Base-by-base conservation (phyloP, 2,888 invertebrate species). In the Lasius fuliginosus region DNA sequence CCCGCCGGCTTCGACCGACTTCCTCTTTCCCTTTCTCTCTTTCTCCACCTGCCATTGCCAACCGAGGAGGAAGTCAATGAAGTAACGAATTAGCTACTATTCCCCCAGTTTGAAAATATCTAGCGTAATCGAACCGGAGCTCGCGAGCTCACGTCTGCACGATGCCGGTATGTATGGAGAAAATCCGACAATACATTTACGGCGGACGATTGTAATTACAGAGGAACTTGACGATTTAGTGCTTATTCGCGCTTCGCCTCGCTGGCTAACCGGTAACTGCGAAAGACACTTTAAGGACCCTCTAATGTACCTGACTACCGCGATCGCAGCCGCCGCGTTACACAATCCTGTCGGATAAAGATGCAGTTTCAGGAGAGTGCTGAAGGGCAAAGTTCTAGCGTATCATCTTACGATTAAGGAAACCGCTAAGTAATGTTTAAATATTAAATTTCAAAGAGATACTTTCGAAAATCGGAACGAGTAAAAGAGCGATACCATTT, bases 181-280 rank as follows among this genome's bases (percentile, higher is more conserved):
- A 42, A 60, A 60, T 42, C 56, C 42, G 87, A 84, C 89, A 84
- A 84, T 88, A 85, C 79, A 84, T 88, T 82, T 33, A 60, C 89
- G n/a, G 79, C 68, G 77, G 18, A 56, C 71, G 85, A 73, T 84
- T 69, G 88, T 86, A 89, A 89, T 89, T 89, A 87, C 73, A 86
- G 85, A 67, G 87, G 84, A 89, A 89, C 85, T 87, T 85, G 88
- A 88, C 89, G 88, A 89, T 89, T 89, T 89, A 89, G 84, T 83
- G 77, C 77, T 86, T 86, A 60, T 88, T 84, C 84, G 79, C 82
- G 81, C 83, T 74, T 40, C 81, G 76, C 83, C 81, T 84, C 82
- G 79, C 65, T 76, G 82, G 79, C 85, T 83, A 89, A 77, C 87
- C 82, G 67, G 82, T 79, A 87, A 89, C 89, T 88, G 86, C 88